phyloP scores from a whole-genome alignment of 2,888 invertebrate species.

The Dermolepida albohirtum region DNA sequence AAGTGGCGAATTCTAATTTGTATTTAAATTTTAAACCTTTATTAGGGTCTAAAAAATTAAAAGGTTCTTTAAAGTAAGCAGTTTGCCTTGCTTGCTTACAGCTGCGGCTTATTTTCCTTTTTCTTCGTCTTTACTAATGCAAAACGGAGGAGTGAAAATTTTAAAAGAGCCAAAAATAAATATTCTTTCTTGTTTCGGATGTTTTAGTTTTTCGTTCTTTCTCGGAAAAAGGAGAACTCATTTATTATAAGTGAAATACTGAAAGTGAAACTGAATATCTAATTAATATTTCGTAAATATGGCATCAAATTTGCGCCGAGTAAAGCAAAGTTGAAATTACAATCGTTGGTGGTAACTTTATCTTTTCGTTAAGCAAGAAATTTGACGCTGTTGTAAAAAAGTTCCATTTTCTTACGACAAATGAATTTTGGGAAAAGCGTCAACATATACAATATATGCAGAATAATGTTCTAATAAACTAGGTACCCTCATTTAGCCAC shows the following conservation, averaged over 20 bases:
- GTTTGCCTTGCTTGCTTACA: slow-evolving; percentile 5
- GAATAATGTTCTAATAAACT: too few relatives aligned
- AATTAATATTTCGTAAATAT: too few relatives aligned
- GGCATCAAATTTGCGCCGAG: too few relatives aligned
- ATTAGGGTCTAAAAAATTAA: slow-evolving; percentile 14
- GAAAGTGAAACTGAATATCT: neutral
- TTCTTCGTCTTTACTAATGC: neutral
- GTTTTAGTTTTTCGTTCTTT: neutral
- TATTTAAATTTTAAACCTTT: slow-evolving; percentile 30
- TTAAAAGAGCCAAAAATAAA: slow-evolving; percentile 1
- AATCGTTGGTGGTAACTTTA: too few relatives aligned
- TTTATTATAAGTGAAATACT: slow-evolving; percentile 8
- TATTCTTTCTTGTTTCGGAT: too few relatives aligned
- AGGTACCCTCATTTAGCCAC: too few relatives aligned
- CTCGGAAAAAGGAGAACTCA: neutral
- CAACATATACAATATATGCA: too few relatives aligned
- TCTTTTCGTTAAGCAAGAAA: too few relatives aligned
- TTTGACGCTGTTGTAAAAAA: too few relatives aligned
- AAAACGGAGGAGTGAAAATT: neutral
- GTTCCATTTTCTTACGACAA: too few relatives aligned
- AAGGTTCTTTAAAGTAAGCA: slow-evolving; percentile 21
- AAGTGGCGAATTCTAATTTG: slow-evolving; percentile 21
- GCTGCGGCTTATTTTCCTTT: slow-evolving; percentile 6
- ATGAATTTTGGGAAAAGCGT: too few relatives aligned
- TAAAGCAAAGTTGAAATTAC: too few relatives aligned